These are phyloP conservation scores for Anguilla japonica DNA, from an alignment of 2,113 vertebrate species.

Conservation along the genomic window DNA sequence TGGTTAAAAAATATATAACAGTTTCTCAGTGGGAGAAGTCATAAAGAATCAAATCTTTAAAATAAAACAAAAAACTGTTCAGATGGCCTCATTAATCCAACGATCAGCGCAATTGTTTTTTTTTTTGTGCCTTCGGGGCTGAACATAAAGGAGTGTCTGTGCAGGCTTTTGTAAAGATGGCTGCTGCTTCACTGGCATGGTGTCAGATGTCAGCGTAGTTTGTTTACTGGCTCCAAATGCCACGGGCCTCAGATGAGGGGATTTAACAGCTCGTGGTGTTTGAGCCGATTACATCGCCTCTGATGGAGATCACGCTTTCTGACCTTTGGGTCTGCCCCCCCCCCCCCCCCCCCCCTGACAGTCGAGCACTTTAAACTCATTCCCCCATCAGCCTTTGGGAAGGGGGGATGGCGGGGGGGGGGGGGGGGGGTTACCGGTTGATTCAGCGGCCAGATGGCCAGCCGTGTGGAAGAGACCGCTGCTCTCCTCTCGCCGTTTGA, in stretches of 20 bases:
- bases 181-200: background rate
- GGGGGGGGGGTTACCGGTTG: background rate
- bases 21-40: too few species aligned
- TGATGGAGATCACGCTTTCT: background rate
- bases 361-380: background rate
- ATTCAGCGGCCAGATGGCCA: background rate
- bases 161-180: background rate
- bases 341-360: background rate
- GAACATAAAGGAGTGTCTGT: background rate
- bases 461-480: background rate
- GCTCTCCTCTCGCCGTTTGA: background rate
- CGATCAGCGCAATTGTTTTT: background rate
- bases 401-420: background rate
- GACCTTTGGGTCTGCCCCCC: background rate
- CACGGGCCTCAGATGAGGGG: background rate
- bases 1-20: too few species aligned
- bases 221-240: conserved; percentile 14
- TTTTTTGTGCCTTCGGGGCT: background rate
- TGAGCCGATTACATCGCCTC: background rate
- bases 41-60: too few species aligned
- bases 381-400: background rate
- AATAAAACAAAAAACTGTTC: too few species aligned
- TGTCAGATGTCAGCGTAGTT: background rate
- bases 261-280: background rate
- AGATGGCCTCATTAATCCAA: background rate